A percentile compares a stretch with the other conserved stretches of the same genome.
Conservation (phyloP, 2,888 invertebrate genomes). For the Leptopilina syphax region DNA sequence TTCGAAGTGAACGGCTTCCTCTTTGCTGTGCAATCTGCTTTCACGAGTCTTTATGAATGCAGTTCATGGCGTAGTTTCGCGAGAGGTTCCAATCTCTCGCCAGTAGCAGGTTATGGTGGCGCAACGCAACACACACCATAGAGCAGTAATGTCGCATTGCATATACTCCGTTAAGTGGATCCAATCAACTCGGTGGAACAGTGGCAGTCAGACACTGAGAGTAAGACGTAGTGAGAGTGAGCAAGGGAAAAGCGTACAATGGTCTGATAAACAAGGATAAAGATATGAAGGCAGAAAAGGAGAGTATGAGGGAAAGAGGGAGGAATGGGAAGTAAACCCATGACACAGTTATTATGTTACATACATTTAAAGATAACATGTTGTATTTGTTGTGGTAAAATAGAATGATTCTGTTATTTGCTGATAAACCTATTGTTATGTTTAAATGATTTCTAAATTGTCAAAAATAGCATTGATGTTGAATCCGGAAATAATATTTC, state of each 20-base stretch:
- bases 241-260: constrained; percentile 15
- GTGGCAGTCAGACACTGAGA: constrained; percentile 59
- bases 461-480: constrained; percentile 66
- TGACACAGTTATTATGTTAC: constrained; percentile 71
- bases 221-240: constrained; percentile 48
- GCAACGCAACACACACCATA: constrained; percentile 68
- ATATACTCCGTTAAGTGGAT: constrained; percentile 75
- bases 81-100: constrained; percentile 65
- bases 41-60: constrained; percentile 34
- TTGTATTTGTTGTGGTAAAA: constrained; percentile 69
- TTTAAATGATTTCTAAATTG: constrained; percentile 71
- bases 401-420: constrained; percentile 62
- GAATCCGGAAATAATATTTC: constrained; percentile 71
- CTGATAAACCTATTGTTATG: constrained; percentile 71
- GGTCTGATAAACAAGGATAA: constrained; percentile 48
- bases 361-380: constrained; percentile 67
- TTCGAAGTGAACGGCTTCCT: constrained; percentile 13
- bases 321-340: constrained; percentile 60
- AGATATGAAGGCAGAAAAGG: constrained; percentile 51
- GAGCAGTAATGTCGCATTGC: constrained; percentile 72
- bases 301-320: constrained; percentile 50
- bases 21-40: constrained; percentile 16
- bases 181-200: constrained; percentile 74
- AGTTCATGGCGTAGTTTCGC: constrained; percentile 56
- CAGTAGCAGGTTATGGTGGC: constrained; percentile 68